Evolutionary conservation across 1,140 invertebrate genomes (phyloP).

Genomic region (Halyomorpha halys): DNA sequence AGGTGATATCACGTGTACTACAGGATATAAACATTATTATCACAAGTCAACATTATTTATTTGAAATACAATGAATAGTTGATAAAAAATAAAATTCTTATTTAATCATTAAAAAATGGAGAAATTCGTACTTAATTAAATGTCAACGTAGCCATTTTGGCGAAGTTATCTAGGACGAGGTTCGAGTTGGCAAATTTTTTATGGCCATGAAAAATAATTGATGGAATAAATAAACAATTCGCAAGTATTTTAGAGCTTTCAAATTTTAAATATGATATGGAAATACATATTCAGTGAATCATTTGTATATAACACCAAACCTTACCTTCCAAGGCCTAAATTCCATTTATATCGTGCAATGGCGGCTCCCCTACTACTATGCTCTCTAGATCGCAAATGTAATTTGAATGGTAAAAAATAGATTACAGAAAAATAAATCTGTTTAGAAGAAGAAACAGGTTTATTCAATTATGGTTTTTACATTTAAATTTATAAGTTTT

Average conservation of each 20-base stretch:
- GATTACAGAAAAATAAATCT: neutral
- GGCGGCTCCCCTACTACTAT: conserved; percentile 22
- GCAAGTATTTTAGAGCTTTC: neutral
- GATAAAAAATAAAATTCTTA: no score
- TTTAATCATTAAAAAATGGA: neutral
- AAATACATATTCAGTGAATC: neutral
- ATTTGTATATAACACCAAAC: conserved; percentile 5
- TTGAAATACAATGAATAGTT: no score
- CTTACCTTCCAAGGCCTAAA: conserved; percentile 27
- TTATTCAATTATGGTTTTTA: neutral
- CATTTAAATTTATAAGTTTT: neutral
- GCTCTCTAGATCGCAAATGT: conserved; percentile 1
- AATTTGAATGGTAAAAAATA: neutral
- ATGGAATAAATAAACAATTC: neutral
- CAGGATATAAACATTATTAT: no score
- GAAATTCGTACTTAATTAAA: conserved; percentile 13
- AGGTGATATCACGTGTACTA: neutral
- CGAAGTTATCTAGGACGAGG: conserved; percentile 26
- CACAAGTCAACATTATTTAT: no score
- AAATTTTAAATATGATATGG: neutral
- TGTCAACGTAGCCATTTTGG: conserved; percentile 30
- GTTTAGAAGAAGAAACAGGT: neutral
- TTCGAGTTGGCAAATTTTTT: conserved; percentile 25
- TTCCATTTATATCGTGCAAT: conserved; percentile 28
- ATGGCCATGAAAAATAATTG: neutral